Base-by-base conservation (phyloP, 2,888 invertebrate species). In the Parapristionchus giblindavisi region DNA sequence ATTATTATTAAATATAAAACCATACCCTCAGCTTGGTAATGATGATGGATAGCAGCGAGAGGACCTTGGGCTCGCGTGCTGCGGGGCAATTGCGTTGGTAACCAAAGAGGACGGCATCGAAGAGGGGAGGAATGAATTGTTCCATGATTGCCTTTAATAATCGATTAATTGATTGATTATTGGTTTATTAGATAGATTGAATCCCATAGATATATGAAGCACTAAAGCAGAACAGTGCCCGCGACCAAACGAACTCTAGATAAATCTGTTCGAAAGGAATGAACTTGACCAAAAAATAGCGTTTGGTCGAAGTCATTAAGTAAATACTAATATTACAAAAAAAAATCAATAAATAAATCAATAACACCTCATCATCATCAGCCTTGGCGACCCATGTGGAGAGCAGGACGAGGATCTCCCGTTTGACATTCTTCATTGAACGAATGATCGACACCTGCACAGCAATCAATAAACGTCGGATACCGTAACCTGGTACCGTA, bases 391-490 rank as follows among this genome's bases (percentile, higher is more conserved):
- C 94, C 98, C 98, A 99, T 88, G 94, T 93, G 4, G 96, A 94
- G 88, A 99, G 96, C 84, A 99, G 91, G 89, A 96, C 97, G 71
- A 99, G 91, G 0, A 96, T 96, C 91, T 99, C 99, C 89, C 97
- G 97, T 89, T 98, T 99, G 56, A 99, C 96, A 80, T 96, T 95
- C 87, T 97, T 92, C 97, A 99, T 99, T 87, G 94, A 93, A 89
- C 97, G 96, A 83, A 99, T 97, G 29, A 85, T 43, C 40, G 85
- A 85, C 72, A 79, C 72, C 77, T 77, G 68, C 1, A 76, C 29
- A n/a, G n/a, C n/a, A n/a, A n/a, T n/a, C n/a, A n/a, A n/a, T n/a
- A n/a, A n/a, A n/a, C n/a, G n/a, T n/a, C n/a, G n/a, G n/a, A n/a
- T n/a, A n/a, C n/a, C n/a, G n/a, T n/a, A n/a, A n/a, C 61, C 36